These are phyloP conservation scores for Cnemophilus loriae DNA, from an alignment of 2,113 vertebrate species.

Conservation along the genomic window DNA sequence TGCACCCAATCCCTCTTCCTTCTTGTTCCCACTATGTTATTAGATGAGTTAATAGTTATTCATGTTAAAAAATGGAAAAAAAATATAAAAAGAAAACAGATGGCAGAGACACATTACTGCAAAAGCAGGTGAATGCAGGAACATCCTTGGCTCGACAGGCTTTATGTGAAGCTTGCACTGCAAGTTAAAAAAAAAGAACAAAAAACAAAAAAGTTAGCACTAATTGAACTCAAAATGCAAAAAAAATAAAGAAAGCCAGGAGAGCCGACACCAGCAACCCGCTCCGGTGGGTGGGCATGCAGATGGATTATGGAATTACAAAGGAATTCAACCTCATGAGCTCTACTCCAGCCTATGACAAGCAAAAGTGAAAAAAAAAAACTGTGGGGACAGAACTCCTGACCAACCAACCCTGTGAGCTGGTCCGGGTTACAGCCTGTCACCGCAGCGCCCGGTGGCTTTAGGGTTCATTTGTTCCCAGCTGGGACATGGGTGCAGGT, in stretches of 20 bases:
- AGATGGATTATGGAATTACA: slow-evolving; percentile 29
- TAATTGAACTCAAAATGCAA: slow-evolving; percentile 57
- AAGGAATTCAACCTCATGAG: neutral
- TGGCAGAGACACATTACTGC: slow-evolving; percentile 81
- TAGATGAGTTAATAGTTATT: slow-evolving; percentile 75
- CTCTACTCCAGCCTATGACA: slow-evolving; percentile 7
- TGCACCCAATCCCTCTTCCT: slow-evolving; percentile 30
- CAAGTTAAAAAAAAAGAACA: slow-evolving; percentile 83
- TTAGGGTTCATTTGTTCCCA: neutral
- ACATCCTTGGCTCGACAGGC: slow-evolving; percentile 83
- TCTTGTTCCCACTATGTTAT: slow-evolving; percentile 55
- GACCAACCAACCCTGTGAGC: neutral
- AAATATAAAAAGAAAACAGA: slow-evolving; percentile 61
- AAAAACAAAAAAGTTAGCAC: slow-evolving; percentile 77
- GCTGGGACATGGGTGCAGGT: accelerated
- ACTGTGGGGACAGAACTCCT: neutral
- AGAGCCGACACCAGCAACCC: slow-evolving; percentile 58
- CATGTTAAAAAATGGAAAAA: slow-evolving; percentile 59
- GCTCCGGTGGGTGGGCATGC: slow-evolving; percentile 55
- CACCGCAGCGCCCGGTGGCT: neutral
- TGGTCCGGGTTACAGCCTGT: neutral
- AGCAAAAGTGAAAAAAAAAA: slow-evolving; percentile 27
- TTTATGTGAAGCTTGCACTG: slow-evolving; percentile 90
- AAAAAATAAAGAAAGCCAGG: slow-evolving; percentile 35
- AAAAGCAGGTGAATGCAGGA: slow-evolving; percentile 84